Evolutionary conservation across 1,140 invertebrate species (phyloP).

Genomic region (Euwallacea similis): DNA sequence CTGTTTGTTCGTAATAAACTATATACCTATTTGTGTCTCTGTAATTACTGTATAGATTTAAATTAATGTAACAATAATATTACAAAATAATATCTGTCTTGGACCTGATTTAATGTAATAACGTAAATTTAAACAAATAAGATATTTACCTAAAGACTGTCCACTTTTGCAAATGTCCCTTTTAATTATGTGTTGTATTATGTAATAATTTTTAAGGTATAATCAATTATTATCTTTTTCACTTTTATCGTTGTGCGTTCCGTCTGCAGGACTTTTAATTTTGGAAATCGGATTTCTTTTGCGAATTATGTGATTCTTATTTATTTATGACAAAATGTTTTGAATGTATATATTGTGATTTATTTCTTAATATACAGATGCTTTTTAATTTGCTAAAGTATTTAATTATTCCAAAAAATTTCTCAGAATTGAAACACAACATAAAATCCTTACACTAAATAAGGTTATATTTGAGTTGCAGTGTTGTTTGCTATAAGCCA

Average conservation of each 20-base stretch:
- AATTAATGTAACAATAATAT: background rate
- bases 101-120: conserved; percentile 23
- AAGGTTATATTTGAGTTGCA: too few relatives aligned
- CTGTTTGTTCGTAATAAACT: conserved; percentile 14
- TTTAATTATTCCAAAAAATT: too few relatives aligned
- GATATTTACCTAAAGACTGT: conserved; percentile 34
- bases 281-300: conserved; percentile 15
- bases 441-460: too few relatives aligned
- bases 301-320: conserved; percentile 24
- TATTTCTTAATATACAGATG: conserved; percentile 34
- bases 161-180: conserved; percentile 24
- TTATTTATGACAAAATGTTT: conserved; percentile 29
- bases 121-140: conserved; percentile 9
- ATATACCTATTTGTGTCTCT: conserved; percentile 12
- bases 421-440: too few relatives aligned
- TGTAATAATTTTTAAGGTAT: background rate
- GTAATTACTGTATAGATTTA: conserved; percentile 31
- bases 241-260: background rate
- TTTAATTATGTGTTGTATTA: conserved; percentile 12
- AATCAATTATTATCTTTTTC: conserved; percentile 11
- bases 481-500: too few relatives aligned
- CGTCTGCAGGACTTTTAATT: background rate
- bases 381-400: conserved; percentile 15
- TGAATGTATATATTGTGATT: conserved; percentile 36
- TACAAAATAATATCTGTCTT: conserved; percentile 22